Evolutionary conservation across 1,140 invertebrate species (phyloP), one percentile per base, ranked within the genome.

Genomic region (Odontomachus brunneus): DNA sequence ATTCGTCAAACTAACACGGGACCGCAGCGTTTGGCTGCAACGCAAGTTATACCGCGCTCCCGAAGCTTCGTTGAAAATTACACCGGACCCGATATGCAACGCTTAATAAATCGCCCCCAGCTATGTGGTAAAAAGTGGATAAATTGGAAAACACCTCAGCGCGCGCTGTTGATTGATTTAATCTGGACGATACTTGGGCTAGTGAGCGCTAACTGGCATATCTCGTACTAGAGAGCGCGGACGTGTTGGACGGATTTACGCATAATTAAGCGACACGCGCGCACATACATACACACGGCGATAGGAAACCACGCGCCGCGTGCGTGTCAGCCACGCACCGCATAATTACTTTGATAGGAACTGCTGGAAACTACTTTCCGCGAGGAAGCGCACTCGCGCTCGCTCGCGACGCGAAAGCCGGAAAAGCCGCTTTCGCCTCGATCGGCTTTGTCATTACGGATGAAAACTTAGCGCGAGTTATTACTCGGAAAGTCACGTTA

Each of bases 281-380:
- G n/a, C n/a, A n/a, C n/a, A n/a, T n/a, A n/a, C n/a, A n/a, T n/a
- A n/a, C n/a, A n/a, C n/a, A 55, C 26, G 24, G 62, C 38, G 26
- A 29, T 17, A 57, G 29, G 33, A 67, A 78, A 9, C 29, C 29
- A 33, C 5, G 29, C 29, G 29, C 33, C n/a, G 29, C 15, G 38
- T 14, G 17, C 49, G 26, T 17, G 33, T 80, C 65, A 57, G 71
- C 33, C 75, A 71, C 26, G 33, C n/a, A 57, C 59, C 26, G 38
- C 26, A 74, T 57, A 84, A 84, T 84, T 84, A 85, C 63, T 83
- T 62, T 26, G 33, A 85, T 71, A 63, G 48, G 53, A 85, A 86
- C 60, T 84, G 33, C 1, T 29, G 15, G 22, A 33, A 85, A 69
- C 33, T 82, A 74, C 49, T 57, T 51, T 69, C 38, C 26, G 38